Conservation (phyloP, 2,113 vertebrate species). For the Verasper variegatus region DNA sequence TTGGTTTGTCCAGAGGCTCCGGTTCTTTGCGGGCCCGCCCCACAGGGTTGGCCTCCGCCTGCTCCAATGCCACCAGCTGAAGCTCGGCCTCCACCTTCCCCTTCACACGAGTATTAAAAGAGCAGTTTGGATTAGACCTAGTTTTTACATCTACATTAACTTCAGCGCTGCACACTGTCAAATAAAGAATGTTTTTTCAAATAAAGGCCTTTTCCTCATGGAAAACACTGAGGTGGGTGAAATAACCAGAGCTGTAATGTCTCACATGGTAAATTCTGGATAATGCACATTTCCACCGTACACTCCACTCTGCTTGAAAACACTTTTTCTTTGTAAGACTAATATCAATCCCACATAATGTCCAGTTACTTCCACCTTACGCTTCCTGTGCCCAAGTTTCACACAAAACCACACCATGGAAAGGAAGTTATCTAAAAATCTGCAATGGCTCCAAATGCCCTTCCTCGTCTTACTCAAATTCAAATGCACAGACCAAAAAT, state of each 20-base stretch:
- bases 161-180: background rate
- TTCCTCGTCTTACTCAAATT: too few species aligned
- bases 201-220: background rate
- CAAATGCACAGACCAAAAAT: too few species aligned
- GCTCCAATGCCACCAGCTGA: constrained; percentile 89
- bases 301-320: too few species aligned
- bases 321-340: too few species aligned
- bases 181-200: background rate
- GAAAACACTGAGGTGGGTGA: too few species aligned
- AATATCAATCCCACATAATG: too few species aligned
- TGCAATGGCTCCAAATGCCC: too few species aligned
- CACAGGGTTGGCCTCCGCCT: constrained; percentile 90
- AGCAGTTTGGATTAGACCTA: background rate
- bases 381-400: too few species aligned
- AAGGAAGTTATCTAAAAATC: too few species aligned
- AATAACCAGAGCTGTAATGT: background rate
- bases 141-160: background rate
- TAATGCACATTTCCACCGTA: too few species aligned
- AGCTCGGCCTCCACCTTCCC: constrained; percentile 96
- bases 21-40: constrained; percentile 91
- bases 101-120: constrained; percentile 68
- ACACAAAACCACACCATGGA: too few species aligned
- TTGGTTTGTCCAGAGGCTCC: constrained; percentile 93
- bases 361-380: too few species aligned
- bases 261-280: background rate